A percentile compares a stretch with the other conserved stretches of the same genome.
These are phyloP conservation scores for Drosophila subsilvestris DNA, from an alignment of 2,888 invertebrate species.

Conservation along the genomic window DNA sequence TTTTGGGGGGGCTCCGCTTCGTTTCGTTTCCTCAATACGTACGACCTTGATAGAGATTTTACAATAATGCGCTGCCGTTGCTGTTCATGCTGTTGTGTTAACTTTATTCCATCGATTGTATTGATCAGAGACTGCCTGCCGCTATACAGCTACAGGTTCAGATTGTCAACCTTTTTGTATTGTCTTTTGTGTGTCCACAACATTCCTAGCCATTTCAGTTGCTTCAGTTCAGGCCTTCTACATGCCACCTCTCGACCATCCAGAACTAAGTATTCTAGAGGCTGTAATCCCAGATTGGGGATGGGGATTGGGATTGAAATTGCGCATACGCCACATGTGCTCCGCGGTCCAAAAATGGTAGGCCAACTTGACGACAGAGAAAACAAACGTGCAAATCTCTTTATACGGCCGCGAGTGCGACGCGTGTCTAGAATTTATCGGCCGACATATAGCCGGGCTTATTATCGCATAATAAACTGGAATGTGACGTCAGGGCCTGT, in stretches of 20 bases:
- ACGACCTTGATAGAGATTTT: slow-evolving; percentile 65
- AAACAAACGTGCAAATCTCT: slow-evolving; percentile 62
- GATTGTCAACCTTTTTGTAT: slow-evolving; percentile 44
- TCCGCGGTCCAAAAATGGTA: slow-evolving; percentile 48
- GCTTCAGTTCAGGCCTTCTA: slow-evolving; percentile 38
- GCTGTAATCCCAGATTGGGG: slow-evolving; percentile 21
- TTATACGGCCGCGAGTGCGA: slow-evolving; percentile 30
- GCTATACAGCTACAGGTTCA: slow-evolving; percentile 23
- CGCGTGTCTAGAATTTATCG: slow-evolving; percentile 71
- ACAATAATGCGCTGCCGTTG: slow-evolving; percentile 56
- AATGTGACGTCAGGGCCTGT: slow-evolving; percentile 60
- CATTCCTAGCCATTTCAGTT: slow-evolving; percentile 22
- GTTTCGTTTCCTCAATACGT: slow-evolving; percentile 66
- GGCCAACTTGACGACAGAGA: slow-evolving; percentile 34
- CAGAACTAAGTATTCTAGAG: slow-evolving; percentile 49
- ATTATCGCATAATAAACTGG: slow-evolving; percentile 54
- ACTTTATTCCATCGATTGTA: slow-evolving; percentile 56
- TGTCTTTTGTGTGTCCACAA: slow-evolving; percentile 56
- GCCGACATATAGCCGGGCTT: slow-evolving; percentile 30
- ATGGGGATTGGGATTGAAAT: slow-evolving; percentile 1
- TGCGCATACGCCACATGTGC: slow-evolving; percentile 62
- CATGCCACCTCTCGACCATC: slow-evolving; percentile 36
- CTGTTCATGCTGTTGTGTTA: slow-evolving; percentile 11
- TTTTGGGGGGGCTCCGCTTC: slow-evolving; percentile 32
- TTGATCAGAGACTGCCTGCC: slow-evolving; percentile 56